Conservation (phyloP, 35 echinoderm and acorn worm species). For the Eucidaris tribuloides region DNA sequence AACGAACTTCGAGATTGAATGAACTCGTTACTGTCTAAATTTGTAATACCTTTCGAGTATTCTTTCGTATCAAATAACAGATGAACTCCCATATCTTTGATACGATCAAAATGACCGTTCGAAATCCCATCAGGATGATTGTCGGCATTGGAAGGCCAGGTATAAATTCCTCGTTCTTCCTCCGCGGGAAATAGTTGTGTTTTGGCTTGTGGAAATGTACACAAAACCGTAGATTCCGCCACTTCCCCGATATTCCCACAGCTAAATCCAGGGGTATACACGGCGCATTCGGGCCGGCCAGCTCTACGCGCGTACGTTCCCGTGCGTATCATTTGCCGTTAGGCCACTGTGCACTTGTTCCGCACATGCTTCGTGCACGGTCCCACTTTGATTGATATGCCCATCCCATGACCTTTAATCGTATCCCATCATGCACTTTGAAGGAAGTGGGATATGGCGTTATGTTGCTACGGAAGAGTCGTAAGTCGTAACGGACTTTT, state of each 20-base stretch:
- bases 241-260: background rate
- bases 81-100: constrained; percentile 88
- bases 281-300: background rate
- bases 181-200: background rate
- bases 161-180: background rate
- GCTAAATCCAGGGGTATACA: background rate
- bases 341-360: no score
- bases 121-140: constrained; percentile 86
- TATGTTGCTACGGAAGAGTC: constrained; percentile 17
- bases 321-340: background rate
- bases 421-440: background rate
- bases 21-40: no score
- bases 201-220: background rate
- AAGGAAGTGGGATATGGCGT: background rate
- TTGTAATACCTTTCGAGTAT: constrained; percentile 68
- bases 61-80: constrained; percentile 86
- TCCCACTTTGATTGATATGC: no score
- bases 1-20: no score
- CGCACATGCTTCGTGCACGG: no score
- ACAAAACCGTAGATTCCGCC: background rate
- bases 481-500: no score
- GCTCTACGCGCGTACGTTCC: background rate
- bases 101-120: constrained; percentile 86
- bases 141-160: constrained; percentile 60
- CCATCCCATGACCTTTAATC: background rate